phyloP scores from a whole-genome alignment of 1,140 invertebrate species.

The Hestina assimilis region DNA sequence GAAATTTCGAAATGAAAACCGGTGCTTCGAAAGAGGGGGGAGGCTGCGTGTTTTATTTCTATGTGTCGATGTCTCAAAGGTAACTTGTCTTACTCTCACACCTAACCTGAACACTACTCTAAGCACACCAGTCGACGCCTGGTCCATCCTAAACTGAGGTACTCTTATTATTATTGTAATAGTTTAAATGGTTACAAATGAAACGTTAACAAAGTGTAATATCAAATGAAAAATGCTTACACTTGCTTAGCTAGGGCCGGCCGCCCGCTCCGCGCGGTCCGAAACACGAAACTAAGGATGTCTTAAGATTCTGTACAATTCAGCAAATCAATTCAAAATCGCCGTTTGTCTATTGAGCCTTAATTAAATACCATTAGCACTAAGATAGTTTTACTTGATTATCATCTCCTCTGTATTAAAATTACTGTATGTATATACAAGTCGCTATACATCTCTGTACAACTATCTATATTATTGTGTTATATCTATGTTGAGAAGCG shows the following conservation, averaged over 20 bases:
- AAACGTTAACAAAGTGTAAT: conserved; percentile 76
- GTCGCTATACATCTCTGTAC: conserved; percentile 72
- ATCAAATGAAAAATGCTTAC: conserved; percentile 73
- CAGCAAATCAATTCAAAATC: conserved; percentile 66
- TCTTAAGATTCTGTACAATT: conserved; percentile 59
- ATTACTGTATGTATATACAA: conserved; percentile 71
- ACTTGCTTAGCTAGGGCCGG: conserved; percentile 73
- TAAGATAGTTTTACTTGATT: conserved; percentile 69
- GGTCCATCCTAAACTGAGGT: conserved; percentile 76
- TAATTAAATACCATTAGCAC: conserved; percentile 67
- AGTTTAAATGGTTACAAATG: conserved; percentile 75
- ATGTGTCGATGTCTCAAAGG: conserved; percentile 67
- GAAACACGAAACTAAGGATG: conserved; percentile 63
- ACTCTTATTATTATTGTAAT: conserved; percentile 75
- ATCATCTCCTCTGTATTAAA: conserved; percentile 69
- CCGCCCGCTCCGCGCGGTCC: conserved; percentile 55
- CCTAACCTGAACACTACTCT: conserved; percentile 65
- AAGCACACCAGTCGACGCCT: conserved; percentile 75
- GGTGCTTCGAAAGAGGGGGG: conserved; percentile 56
- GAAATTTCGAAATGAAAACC: conserved; percentile 73
- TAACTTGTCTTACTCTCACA: conserved; percentile 53
- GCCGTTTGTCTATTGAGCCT: conserved; percentile 61
- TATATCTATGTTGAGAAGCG: conserved; percentile 62
- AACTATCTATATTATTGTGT: conserved; percentile 69
- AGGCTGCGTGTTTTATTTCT: conserved; percentile 56